Evolutionary conservation across 2,797 vertebrate genomes (phyloP).

Genomic region (Anguilla megastoma): DNA sequence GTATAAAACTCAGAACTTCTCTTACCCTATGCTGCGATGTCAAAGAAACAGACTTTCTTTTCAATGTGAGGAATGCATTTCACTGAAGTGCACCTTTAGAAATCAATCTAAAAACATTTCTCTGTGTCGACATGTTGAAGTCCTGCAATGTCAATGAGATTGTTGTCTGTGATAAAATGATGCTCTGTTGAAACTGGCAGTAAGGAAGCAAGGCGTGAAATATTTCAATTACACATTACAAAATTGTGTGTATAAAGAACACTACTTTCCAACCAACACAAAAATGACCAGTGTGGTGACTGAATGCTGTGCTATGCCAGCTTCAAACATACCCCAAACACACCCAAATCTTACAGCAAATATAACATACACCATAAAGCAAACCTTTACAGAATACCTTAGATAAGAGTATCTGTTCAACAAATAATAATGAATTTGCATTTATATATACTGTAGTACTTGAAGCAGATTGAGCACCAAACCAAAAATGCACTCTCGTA

Average conservation of each 20-base stretch:
- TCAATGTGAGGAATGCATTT: neutral
- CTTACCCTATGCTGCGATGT: neutral
- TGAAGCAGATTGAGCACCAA: neutral
- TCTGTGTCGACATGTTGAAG: neutral
- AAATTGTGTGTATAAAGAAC: too few species aligned
- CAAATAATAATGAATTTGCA: constrained; percentile 4
- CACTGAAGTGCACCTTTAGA: neutral
- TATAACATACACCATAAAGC: neutral
- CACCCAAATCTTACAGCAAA: too few species aligned
- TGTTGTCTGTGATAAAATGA: neutral
- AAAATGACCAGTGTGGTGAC: too few species aligned
- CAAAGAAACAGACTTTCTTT: neutral
- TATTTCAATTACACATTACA: too few species aligned
- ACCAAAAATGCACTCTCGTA: too few species aligned
- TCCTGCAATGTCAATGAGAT: neutral
- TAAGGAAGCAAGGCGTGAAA: too few species aligned
- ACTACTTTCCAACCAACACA: too few species aligned
- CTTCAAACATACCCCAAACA: too few species aligned
- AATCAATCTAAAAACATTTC: neutral
- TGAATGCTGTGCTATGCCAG: too few species aligned
- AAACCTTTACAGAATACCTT: neutral
- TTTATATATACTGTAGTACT: neutral
- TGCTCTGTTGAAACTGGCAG: neutral
- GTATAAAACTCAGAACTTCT: neutral
- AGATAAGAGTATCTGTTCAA: neutral